Evolutionary conservation across 2,888 invertebrate genomes (phyloP).

Genomic region (Saturnia japonica): DNA sequence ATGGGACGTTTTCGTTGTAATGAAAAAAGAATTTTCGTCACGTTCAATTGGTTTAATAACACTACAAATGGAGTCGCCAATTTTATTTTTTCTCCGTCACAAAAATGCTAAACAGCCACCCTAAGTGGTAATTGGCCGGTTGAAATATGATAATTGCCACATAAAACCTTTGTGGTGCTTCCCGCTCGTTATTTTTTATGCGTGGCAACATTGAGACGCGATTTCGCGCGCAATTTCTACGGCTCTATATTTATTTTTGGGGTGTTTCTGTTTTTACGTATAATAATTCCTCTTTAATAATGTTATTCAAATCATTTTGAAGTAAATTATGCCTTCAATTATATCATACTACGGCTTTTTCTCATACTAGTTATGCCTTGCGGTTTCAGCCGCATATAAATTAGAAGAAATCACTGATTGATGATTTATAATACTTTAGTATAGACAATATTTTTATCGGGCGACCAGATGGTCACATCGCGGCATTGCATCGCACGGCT

Average conservation of each 20-base stretch:
- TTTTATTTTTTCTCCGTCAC: slow-evolving; percentile 13
- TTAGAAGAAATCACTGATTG: no score
- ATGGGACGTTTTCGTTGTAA: neutral
- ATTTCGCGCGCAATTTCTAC: slow-evolving; percentile 26
- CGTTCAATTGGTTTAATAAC: slow-evolving; percentile 40
- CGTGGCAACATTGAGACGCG: slow-evolving; percentile 50
- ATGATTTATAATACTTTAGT: no score
- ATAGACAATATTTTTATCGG: no score
- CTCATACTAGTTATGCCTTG: no score
- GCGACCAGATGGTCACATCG: no score
- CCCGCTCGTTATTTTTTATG: slow-evolving; percentile 67
- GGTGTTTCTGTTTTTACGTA: slow-evolving; percentile 1
- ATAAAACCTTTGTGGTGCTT: slow-evolving; percentile 64
- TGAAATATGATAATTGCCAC: slow-evolving; percentile 74
- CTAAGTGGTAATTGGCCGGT: slow-evolving; percentile 65
- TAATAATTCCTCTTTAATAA: neutral
- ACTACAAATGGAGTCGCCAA: slow-evolving; percentile 31
- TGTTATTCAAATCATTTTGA: neutral
- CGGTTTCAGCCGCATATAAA: no score
- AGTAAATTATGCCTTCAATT: neutral
- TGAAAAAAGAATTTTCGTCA: slow-evolving; percentile 24
- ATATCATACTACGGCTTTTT: neutral
- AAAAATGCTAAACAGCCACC: slow-evolving; percentile 45
- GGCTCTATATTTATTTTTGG: neutral
- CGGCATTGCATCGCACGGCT: no score